Evolutionary conservation across 2,888 invertebrate species (phyloP).

Genomic region (Caenorhabditis virilis): DNA sequence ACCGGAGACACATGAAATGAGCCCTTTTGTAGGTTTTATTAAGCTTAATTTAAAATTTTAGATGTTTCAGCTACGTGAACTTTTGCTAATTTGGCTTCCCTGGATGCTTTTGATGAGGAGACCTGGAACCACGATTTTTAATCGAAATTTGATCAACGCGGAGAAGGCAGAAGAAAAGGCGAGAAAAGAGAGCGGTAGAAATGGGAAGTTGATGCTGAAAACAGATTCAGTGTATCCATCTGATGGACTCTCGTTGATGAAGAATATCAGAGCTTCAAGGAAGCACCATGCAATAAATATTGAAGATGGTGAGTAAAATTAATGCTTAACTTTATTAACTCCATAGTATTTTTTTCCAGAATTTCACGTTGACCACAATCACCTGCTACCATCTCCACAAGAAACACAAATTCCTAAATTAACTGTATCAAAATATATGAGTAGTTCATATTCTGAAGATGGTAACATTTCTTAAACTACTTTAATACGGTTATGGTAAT

Average conservation of each 20-base stretch:
- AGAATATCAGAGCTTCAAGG: constrained; percentile 19
- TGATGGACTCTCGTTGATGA: constrained; percentile 36
- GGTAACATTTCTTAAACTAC: constrained; percentile 7
- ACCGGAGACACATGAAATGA: constrained; percentile 60
- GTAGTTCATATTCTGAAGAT: constrained; percentile 29
- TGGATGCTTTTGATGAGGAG: constrained; percentile 93
- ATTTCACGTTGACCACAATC: constrained; percentile 32
- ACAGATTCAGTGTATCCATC: constrained; percentile 20
- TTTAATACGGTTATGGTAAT: background rate
- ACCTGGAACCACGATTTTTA: constrained; percentile 75
- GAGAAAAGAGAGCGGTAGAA: constrained; percentile 11
- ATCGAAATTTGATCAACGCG: constrained; percentile 30
- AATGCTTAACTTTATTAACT: background rate
- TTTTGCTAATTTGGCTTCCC: constrained; percentile 94
- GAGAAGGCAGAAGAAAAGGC: constrained; percentile 45
- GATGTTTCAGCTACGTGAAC: constrained; percentile 81
- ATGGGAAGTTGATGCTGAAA: constrained; percentile 14
- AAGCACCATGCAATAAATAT: constrained; percentile 19
- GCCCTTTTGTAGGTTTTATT: constrained; percentile 50
- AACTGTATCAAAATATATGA: constrained; percentile 23
- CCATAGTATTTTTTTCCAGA: constrained; percentile 11
- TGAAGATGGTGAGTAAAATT: constrained; percentile 14
- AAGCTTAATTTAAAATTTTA: background rate
- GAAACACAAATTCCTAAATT: constrained; percentile 22
- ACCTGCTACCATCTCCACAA: constrained; percentile 20